Percentiles rank a stretch among this genome's conserved stretches.
Evolutionary conservation across 2,113 vertebrate species (phyloP).

Genomic region (Vulpes lagopus): DNA sequence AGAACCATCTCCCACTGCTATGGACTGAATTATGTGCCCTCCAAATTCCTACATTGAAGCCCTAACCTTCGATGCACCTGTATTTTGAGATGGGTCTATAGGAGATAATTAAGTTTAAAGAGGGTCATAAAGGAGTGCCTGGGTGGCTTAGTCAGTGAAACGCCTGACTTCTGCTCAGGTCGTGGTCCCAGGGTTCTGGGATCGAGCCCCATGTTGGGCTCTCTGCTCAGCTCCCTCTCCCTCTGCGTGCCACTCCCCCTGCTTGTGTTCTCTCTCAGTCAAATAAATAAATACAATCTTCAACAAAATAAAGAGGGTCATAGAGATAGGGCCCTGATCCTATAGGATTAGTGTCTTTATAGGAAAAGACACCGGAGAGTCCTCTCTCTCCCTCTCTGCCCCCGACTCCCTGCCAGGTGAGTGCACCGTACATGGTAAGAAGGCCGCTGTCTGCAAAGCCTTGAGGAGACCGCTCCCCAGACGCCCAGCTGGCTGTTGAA

Average conservation of each 20-base stretch:
- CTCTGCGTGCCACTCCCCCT: too few relatives aligned
- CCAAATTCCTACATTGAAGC: background rate
- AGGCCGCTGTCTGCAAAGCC: background rate
- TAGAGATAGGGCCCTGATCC: background rate
- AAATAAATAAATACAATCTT: too few relatives aligned
- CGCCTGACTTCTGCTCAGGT: too few relatives aligned
- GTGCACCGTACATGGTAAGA: background rate
- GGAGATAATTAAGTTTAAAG: background rate
- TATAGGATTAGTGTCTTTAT: background rate
- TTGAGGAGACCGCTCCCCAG: background rate
- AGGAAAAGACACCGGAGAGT: background rate
- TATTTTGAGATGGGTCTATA: background rate
- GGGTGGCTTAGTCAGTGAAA: too few relatives aligned
- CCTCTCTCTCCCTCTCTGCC: background rate
- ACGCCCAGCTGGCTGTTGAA: background rate
- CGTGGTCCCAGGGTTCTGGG: too few relatives aligned
- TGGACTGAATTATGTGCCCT: background rate
- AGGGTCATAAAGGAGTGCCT: background rate
- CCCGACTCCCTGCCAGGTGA: background rate
- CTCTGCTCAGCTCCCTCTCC: too few relatives aligned
- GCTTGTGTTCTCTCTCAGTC: too few relatives aligned
- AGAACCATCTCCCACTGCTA: background rate
- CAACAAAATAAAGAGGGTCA: background rate
- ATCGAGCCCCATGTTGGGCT: too few relatives aligned
- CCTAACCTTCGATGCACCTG: background rate